Evolutionary conservation across 2,888 invertebrate genomes (phyloP).

Genomic region (Harpagoxenus sublaevis): DNA sequence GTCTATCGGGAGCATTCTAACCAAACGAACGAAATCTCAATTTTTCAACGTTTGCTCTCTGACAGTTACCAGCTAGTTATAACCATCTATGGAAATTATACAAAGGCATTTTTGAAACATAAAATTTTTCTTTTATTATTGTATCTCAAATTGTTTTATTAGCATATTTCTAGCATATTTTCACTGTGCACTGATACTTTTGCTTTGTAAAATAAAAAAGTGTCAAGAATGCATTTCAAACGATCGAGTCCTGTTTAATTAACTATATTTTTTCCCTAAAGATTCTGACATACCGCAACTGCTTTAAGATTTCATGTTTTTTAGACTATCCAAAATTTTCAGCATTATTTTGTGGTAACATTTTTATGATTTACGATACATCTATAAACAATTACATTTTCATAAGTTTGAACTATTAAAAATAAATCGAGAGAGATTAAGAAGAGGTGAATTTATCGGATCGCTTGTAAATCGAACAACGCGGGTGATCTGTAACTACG

Average conservation of each 20-base stretch:
- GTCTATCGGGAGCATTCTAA: constrained; percentile 40
- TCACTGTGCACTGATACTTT: neutral
- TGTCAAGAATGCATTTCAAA: neutral
- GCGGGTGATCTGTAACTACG: neutral
- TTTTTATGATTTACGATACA: neutral
- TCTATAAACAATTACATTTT: neutral
- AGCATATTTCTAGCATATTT: neutral
- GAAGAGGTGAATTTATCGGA: neutral
- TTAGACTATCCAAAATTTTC: neutral
- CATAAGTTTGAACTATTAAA: neutral
- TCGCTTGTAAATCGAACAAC: constrained; percentile 31
- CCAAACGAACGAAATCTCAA: constrained; percentile 10
- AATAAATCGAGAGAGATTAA: neutral
- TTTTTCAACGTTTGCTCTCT: neutral
- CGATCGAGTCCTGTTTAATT: neutral
- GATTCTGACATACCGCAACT: neutral
- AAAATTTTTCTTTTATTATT: constrained; percentile 8
- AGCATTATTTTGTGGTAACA: neutral
- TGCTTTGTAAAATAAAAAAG: neutral
- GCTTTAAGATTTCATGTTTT: neutral
- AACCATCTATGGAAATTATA: neutral
- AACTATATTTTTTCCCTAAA: neutral
- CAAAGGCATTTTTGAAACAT: neutral
- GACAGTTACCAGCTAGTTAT: neutral
- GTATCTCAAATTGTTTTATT: neutral